Base-by-base conservation (phyloP, 2,797 vertebrate species). In the Coregonus ussuriensis region DNA sequence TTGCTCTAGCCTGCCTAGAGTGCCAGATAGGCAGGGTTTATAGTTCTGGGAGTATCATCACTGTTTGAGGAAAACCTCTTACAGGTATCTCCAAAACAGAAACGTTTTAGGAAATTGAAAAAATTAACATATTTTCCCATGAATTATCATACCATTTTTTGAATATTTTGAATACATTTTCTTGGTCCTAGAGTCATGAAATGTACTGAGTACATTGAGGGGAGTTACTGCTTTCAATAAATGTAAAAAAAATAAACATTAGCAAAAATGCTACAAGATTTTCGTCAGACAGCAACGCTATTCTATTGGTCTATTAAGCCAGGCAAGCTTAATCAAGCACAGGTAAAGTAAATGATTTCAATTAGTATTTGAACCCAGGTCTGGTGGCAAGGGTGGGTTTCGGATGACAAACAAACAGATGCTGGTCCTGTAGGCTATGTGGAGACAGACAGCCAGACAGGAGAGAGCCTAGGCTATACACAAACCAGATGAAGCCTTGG, bases 341-440 rank as follows among this genome's bases (percentile, higher is more conserved):
- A 59, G 54, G 6, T 59, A 1, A n/a, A 59, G 54, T 59, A n/a
- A 59, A 59, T 18, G 18, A n/a, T n/a, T 6, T 59, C 5, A 21
- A n/a, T 21, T n/a, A 59, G 5, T 1, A n/a, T n/a, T 59, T 59
- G 54, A 59, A 59, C 18, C 0, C 54, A 7, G 54, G 4, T 59
- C 6, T 6, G 54, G 81, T 75, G 84, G 82, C 25, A 14, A 84
- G 75, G 76, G 53, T 0, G 5, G 21, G 63, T 14, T 29, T 66
- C 63, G 4, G 25, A 6, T 67, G 65, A 67, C 65, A 67, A 35
- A 67, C 31, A 35, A 35, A 67, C 25, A 29, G 21, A 65, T 54
- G 6, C 25, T 13, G 9, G 63, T 33, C 0, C n/a, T 62, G n/a
- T 9, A 6, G 4, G 59, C 1, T 41, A 41, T 62, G 59, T 1